Evolutionary conservation across 2,113 vertebrate genomes (phyloP).

Genomic region (Callospermophilus lateralis): DNA sequence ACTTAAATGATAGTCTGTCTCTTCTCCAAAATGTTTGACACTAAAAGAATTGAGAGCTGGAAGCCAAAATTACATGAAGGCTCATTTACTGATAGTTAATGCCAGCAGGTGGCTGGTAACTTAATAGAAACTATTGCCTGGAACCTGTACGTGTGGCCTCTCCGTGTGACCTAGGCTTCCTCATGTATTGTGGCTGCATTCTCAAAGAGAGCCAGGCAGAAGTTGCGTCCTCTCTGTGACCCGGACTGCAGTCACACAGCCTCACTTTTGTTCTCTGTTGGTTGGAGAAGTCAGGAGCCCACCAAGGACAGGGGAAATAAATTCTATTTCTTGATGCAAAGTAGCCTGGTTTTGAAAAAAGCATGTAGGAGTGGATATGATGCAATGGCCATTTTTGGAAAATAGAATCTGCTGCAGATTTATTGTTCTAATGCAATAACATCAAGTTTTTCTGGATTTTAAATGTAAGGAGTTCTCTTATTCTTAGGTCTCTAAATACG

Average conservation of each 20-base stretch:
- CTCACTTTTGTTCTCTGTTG: not conserved
- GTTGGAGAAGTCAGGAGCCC: not conserved
- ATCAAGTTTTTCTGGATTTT: not conserved
- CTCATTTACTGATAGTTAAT: not conserved
- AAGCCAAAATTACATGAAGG: not conserved
- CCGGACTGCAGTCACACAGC: not conserved
- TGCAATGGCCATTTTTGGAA: not conserved
- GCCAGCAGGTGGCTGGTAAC: not conserved
- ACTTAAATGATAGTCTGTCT: conserved; percentile 1
- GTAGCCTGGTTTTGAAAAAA: not conserved
- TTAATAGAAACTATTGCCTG: not conserved
- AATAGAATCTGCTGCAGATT: conserved; percentile 3
- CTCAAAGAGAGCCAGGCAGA: not conserved
- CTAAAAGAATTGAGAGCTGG: conserved; percentile 24
- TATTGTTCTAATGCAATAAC: conserved; percentile 5
- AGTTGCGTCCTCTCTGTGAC: not conserved
- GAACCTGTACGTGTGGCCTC: not conserved
- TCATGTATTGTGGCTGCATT: not conserved
- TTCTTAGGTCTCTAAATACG: conserved; percentile 14
- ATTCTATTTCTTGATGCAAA: not conserved
- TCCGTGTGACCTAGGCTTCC: not conserved
- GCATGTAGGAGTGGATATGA: not conserved
- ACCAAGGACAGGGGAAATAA: not conserved
- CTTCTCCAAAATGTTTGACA: not conserved
- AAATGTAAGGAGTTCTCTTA: not conserved